Conservation (phyloP, 2,797 vertebrate genomes). For the Masticophis lateralis region DNA sequence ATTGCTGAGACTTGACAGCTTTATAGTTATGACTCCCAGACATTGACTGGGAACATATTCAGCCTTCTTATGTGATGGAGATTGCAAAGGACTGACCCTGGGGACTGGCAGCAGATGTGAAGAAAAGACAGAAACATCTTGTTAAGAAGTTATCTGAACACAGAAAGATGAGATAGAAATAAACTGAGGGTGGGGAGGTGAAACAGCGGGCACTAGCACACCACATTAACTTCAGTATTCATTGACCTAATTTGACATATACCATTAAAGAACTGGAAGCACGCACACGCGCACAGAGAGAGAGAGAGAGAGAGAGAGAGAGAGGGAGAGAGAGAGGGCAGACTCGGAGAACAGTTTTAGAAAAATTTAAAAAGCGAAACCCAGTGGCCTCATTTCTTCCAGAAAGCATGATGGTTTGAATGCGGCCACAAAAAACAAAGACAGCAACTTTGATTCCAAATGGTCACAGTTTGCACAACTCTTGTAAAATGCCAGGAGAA, state of each 20-base stretch:
- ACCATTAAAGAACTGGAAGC: neutral
- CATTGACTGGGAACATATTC: neutral
- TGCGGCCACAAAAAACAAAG: neutral
- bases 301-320: too few species aligned
- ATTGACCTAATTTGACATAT: conserved; percentile 27
- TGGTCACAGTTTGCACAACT: neutral
- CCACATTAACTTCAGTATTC: neutral
- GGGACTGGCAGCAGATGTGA: neutral
- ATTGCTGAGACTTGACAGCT: neutral
- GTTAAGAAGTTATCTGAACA: neutral
- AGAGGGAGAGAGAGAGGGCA: neutral
- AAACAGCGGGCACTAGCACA: neutral
- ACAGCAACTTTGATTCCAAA: neutral
- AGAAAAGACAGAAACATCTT: neutral
- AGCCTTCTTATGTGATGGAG: neutral
- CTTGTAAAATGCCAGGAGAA: neutral
- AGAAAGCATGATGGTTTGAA: neutral
- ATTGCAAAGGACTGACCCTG: neutral
- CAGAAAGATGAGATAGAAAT: neutral
- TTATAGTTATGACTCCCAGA: neutral
- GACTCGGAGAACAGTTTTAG: neutral
- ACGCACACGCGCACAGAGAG: too few species aligned
- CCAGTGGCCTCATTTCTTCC: conserved; percentile 27
- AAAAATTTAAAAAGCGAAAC: neutral
- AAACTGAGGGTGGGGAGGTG: neutral